Evolutionary conservation across 2,888 invertebrate species (phyloP).

Genomic region (Acleris laterana): DNA sequence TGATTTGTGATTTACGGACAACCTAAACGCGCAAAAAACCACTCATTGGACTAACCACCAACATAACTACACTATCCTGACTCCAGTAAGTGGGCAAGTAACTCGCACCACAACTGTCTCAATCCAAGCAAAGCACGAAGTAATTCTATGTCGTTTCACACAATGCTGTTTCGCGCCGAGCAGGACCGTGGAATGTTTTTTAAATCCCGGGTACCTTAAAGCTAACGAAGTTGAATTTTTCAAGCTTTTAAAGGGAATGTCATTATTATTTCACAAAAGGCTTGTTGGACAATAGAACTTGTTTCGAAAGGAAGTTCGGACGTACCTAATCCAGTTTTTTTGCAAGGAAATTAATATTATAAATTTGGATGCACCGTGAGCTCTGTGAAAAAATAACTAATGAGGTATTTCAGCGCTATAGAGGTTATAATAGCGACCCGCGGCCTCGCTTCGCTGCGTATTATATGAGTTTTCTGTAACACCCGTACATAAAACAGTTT

Average conservation of each 20-base stretch:
- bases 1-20: too few relatives aligned
- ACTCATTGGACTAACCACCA: too few relatives aligned
- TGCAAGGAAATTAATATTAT: too few relatives aligned
- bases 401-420: too few relatives aligned
- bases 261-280: background rate
- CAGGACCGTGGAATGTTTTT: constrained; percentile 62
- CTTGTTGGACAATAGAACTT: background rate
- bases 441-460: too few relatives aligned
- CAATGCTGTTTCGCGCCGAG: constrained; percentile 65
- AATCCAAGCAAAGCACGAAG: constrained; percentile 46
- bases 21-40: too few relatives aligned
- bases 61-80: too few relatives aligned
- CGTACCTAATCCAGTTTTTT: background rate
- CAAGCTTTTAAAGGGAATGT: background rate
- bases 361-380: too few relatives aligned
- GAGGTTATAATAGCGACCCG: too few relatives aligned
- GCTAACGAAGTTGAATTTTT: constrained; percentile 4
- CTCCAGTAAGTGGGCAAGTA: background rate
- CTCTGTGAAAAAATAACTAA: too few relatives aligned
- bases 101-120: background rate
- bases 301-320: background rate
- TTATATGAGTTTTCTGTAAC: too few relatives aligned
- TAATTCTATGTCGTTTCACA: constrained; percentile 51
- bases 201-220: constrained; percentile 43
- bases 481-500: too few relatives aligned